Evolutionary conservation across 2,888 invertebrate genomes (phyloP).

Genomic region (Rhodophaea formosa): DNA sequence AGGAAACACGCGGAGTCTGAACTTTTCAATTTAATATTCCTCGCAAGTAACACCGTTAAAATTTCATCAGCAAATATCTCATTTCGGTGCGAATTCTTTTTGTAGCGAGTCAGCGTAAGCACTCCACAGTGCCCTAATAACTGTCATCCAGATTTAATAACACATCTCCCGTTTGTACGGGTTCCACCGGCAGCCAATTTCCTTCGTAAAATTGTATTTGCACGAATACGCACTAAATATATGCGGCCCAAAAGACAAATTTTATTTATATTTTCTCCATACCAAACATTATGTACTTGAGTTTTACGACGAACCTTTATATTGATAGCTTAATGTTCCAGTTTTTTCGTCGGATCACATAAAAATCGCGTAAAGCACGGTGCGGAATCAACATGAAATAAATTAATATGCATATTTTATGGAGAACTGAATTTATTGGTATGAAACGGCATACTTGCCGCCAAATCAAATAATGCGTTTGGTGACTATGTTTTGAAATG

Average conservation of each 20-base stretch:
- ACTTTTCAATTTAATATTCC: conserved; percentile 15
- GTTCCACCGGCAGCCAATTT: conserved; percentile 70
- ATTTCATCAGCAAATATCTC: conserved; percentile 51
- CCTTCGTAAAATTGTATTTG: conserved; percentile 77
- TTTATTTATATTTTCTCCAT: conserved; percentile 64
- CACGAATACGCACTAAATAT: conserved; percentile 73
- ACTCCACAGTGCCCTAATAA: conserved; percentile 67
- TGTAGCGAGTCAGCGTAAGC: conserved; percentile 46
- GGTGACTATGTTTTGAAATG: not conserved
- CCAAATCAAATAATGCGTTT: conserved; percentile 9
- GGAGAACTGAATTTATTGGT: conserved; percentile 15
- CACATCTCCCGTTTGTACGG: conserved; percentile 71
- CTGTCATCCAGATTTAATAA: conserved; percentile 79
- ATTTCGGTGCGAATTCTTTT: conserved; percentile 55
- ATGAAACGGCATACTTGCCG: not conserved
- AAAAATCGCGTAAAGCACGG: conserved; percentile 32
- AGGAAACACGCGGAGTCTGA: not conserved
- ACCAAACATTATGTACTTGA: conserved; percentile 42
- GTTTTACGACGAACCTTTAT: conserved; percentile 59
- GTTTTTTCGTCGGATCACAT: conserved; percentile 30
- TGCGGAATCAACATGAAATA: conserved; percentile 27
- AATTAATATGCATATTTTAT: conserved; percentile 27
- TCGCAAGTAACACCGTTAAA: conserved; percentile 43
- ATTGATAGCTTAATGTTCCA: conserved; percentile 52
- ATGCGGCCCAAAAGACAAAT: conserved; percentile 71